phyloP scores from a whole-genome alignment of 2,888 invertebrate species.

The Horisme vitalbata region DNA sequence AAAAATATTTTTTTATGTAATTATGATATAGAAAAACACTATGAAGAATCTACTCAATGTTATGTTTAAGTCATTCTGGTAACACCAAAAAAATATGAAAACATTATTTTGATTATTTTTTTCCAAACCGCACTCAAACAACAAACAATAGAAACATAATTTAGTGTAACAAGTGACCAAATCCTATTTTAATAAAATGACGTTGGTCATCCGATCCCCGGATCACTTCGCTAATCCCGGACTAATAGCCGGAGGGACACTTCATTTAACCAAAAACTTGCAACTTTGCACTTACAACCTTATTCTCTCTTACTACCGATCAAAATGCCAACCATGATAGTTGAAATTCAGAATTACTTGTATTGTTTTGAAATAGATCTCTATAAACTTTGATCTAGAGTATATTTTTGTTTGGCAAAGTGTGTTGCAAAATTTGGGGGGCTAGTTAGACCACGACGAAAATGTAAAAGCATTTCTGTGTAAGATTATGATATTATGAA shows the following conservation, averaged over 20 bases:
- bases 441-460: conserved; percentile 52
- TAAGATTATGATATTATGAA: conserved; percentile 79
- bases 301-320: conserved; percentile 16
- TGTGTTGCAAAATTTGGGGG: conserved; percentile 54
- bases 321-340: conserved; percentile 5
- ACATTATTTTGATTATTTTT: too few species aligned
- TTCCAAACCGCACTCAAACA: not conserved
- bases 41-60: too few species aligned
- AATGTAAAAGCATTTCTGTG: conserved; percentile 80
- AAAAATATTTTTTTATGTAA: too few species aligned
- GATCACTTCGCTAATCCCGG: conserved; percentile 75
- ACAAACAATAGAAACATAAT: conserved; percentile 66
- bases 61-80: too few species aligned
- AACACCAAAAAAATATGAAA: too few species aligned
- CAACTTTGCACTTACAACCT: conserved; percentile 23
- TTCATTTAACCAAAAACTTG: conserved; percentile 38
- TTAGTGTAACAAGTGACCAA: conserved; percentile 69
- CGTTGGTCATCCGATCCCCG: conserved; percentile 76
- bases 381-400: conserved; percentile 28
- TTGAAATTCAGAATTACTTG: not conserved
- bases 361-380: not conserved
- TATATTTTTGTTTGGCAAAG: conserved; percentile 33
- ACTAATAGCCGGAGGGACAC: conserved; percentile 69
- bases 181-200: conserved; percentile 72
- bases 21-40: too few species aligned